Evolutionary conservation across 2,113 vertebrate species (phyloP).

Genomic region (Abramis brama): DNA sequence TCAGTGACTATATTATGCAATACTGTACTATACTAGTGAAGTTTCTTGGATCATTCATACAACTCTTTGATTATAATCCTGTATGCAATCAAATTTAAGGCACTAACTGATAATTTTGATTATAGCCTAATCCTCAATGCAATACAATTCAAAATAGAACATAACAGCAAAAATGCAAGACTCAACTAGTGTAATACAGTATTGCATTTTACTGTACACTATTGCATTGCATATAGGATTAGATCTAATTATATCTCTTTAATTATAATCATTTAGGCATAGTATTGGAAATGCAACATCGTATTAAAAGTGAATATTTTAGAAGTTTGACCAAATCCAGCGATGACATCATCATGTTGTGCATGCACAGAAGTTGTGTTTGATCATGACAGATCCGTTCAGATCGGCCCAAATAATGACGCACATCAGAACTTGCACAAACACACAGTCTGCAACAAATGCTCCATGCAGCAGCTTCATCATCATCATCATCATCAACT

Average conservation of each 20-base stretch:
- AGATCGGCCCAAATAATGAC: conserved; percentile 4
- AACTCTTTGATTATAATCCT: neutral
- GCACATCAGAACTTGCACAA: conserved; percentile 1
- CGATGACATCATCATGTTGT: neutral
- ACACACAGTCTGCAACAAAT: conserved; percentile 12
- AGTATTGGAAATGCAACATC: neutral
- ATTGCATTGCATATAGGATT: too few species aligned
- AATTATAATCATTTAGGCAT: neutral
- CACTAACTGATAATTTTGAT: neutral
- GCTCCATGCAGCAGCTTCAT: neutral
- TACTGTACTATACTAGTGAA: too few species aligned
- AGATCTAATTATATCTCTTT: neutral
- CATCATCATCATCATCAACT: neutral
- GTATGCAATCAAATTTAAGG: neutral
- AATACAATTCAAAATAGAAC: neutral
- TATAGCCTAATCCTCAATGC: neutral
- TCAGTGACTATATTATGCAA: neutral
- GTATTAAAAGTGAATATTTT: neutral
- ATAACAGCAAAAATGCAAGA: neutral
- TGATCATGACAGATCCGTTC: neutral
- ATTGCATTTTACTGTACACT: too few species aligned
- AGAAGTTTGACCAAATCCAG: neutral
- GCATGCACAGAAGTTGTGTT: neutral
- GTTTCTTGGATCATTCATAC: neutral
- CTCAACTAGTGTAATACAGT: neutral